Base-by-base conservation (phyloP, 2,797 vertebrate species). In the Melanotaenia boesemani region DNA sequence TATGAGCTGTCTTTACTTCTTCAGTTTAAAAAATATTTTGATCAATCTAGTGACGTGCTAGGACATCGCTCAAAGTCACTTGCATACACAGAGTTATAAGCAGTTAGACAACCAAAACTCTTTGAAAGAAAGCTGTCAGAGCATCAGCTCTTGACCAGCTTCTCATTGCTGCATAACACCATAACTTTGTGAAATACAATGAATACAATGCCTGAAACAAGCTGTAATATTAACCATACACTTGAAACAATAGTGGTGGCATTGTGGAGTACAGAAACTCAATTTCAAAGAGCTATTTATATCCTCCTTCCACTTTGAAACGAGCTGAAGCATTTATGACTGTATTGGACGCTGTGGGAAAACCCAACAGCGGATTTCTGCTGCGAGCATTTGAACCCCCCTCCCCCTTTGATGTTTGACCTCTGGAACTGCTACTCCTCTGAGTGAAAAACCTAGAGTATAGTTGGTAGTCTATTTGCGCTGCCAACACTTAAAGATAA, bases 281-380 rank as follows among this genome's bases (percentile, higher is more conserved):
- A n/a, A 39, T 72, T 78, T 81, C 75, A 82, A 68, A 6, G 1
- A 68, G 63, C 78, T 83, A 86, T 79, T 84, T 87, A 76, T 87
- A 86, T 75, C 73, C 24, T 60, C 60, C 67, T 71, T 74, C 67
- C 64, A 70, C 81, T 82, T 80, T 70, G 50, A 77, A 54, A 65
- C 67, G 66, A 83, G 74, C 74, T 48, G 55, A 76, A 80, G 84
- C 82, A 86, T 88, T 72, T 79, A 80, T 78, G 79, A 39, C 59
- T 77, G 46, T 61, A 74, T 61, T 80, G 74, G 44, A 37, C 59
- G 66, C 72, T 85, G 68, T 83, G 75, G 76, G 66, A 85, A 81
- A 86, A 74, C 60, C 67, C 55, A 36, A 72, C 70, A 81, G 79
- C 80, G 70, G 65, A 85, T 86, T 89, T 79, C 70, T 77, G 82